These are phyloP conservation scores for Myotis daubentonii DNA, from an alignment of 2,797 vertebrate genomes.

Conservation along the genomic window DNA sequence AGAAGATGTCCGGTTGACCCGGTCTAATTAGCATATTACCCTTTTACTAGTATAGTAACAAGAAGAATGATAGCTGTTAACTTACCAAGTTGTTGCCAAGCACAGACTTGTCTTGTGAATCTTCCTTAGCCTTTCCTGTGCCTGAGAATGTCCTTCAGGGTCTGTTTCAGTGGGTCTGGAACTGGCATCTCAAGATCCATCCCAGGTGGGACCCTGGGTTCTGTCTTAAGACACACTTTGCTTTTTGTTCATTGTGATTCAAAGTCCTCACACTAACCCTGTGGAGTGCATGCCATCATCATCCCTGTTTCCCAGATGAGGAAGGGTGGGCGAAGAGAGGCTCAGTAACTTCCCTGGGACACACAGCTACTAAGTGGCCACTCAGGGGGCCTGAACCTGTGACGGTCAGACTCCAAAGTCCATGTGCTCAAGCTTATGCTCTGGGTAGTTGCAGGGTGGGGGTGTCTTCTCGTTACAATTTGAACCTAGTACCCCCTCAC, in stretches of 20 bases:
- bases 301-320: not conserved
- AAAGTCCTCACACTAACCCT: not conserved
- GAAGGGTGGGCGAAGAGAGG: not conserved
- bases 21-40: no score
- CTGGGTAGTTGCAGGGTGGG: not conserved
- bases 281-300: not conserved
- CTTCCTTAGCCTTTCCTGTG: not conserved
- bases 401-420: not conserved
- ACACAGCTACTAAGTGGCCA: not conserved
- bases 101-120: not conserved
- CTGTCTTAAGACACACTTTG: not conserved
- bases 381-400: not conserved
- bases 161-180: not conserved
- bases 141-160: not conserved
- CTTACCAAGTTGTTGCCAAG: not conserved
- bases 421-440: not conserved
- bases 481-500: not conserved
- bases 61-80: not conserved
- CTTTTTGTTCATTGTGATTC: not conserved
- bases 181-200: not conserved
- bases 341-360: not conserved
- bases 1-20: no score
- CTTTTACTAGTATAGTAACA: not conserved
- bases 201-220: not conserved
- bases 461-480: not conserved